Conservation (phyloP, 2,797 vertebrate species). For the Emys orbicularis region DNA sequence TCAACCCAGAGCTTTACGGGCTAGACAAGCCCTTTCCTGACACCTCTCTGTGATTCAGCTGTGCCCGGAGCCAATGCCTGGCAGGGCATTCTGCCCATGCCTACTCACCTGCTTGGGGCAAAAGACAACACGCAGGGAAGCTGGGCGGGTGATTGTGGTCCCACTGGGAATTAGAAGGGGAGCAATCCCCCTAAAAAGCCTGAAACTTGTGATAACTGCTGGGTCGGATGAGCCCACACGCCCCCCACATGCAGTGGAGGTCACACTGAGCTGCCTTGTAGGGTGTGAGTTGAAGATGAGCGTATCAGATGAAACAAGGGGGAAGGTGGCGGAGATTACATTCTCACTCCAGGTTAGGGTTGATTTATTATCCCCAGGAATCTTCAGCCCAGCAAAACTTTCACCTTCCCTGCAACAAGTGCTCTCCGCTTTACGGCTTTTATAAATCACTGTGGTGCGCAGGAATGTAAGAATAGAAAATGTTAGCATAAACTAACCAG, state of each 20-base stretch:
- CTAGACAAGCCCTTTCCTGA: too few species aligned
- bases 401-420: slow-evolving; percentile 35
- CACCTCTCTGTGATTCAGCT: too few species aligned
- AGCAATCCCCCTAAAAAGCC: not conserved
- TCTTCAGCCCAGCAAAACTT: slow-evolving; percentile 53
- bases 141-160: too few species aligned
- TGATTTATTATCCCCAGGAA: slow-evolving; percentile 65
- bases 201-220: not conserved
- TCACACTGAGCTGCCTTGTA: not conserved
- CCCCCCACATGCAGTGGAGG: not conserved
- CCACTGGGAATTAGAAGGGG: too few species aligned
- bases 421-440: slow-evolving; percentile 51
- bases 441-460: slow-evolving; percentile 65
- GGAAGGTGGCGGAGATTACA: not conserved
- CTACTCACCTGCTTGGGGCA: too few species aligned
- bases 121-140: too few species aligned
- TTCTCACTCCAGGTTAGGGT: slow-evolving; percentile 38
- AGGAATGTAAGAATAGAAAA: slow-evolving; percentile 48
- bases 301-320: not conserved
- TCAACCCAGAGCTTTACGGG: too few species aligned
- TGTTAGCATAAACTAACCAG: slow-evolving; percentile 41
- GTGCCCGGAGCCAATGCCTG: too few species aligned
- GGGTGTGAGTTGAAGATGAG: not conserved
- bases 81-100: too few species aligned
- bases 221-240: too few species aligned